These are phyloP conservation scores for Halichoeres trimaculatus DNA, from an alignment of 2,113 vertebrate species.

Conservation along the genomic window DNA sequence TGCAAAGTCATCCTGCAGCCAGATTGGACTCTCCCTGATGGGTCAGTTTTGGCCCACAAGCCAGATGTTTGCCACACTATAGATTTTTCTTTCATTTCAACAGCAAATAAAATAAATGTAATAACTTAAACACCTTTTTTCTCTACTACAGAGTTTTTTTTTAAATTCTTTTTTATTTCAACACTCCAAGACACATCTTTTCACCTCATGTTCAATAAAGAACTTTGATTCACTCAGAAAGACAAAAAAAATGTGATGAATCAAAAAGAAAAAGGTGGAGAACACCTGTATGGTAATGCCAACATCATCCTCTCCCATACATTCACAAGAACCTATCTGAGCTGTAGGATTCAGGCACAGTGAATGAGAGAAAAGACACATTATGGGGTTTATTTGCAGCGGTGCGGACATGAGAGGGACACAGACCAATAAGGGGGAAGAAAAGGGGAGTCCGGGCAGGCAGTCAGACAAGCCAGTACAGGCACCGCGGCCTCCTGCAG, in stretches of 20 bases:
- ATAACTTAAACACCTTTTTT: background rate
- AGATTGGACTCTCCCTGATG: too few relatives aligned
- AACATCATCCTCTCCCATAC: background rate
- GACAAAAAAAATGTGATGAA: background rate
- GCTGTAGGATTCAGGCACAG: background rate
- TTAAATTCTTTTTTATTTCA: background rate
- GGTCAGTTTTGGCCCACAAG: too few relatives aligned
- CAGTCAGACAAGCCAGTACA: slow-evolving; percentile 63
- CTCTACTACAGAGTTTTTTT: background rate
- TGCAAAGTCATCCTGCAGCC: too few relatives aligned
- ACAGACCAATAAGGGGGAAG: slow-evolving; percentile 49
- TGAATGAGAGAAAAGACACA: background rate
- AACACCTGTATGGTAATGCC: background rate
- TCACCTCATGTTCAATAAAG: background rate
- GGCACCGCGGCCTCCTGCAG: slow-evolving; percentile 71
- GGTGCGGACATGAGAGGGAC: slow-evolving; percentile 4
- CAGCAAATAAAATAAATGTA: too few relatives aligned
- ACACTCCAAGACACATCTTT: background rate
- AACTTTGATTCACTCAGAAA: background rate
- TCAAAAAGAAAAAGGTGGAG: background rate
- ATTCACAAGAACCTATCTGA: background rate
- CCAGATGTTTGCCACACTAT: too few relatives aligned
- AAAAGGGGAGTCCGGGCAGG: slow-evolving; percentile 5
- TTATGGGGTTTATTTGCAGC: background rate
- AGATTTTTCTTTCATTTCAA: too few relatives aligned